Base-by-base conservation (phyloP, 2,113 vertebrate genomes). In the Accipiter cooperii region DNA sequence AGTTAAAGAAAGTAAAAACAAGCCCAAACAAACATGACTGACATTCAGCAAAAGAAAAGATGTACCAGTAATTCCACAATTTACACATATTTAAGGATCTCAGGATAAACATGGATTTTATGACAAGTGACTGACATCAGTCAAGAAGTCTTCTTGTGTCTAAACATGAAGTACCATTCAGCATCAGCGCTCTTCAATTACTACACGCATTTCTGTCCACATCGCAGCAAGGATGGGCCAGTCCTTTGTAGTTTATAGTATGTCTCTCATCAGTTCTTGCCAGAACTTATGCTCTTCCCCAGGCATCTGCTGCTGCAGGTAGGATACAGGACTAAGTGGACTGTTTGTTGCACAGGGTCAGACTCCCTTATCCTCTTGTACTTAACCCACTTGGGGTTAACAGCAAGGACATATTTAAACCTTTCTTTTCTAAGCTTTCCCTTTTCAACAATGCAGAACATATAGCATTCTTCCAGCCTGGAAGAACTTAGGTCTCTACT, bases 261-360 rank as follows among this genome's bases (percentile, higher is more conserved):
- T 3, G 34, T 29, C 51, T 86, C 63, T 0, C 90, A 90, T 93
- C 96, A 82, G 66, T 9, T 65, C 81, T 66, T 38, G 54, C 83
- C 79, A 96, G 64, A 84, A 55, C 10, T 77, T 26, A 7, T 3
- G 42, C 74, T 89, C 74, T 78, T 92, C 52, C 89, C n/a, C 73
- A 47, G 66, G 84, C 87, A 93, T 38, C 87, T 94, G 93, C 60
- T 78, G 4, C 73, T 70, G 77, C 84, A 73, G 89, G 94, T 68
- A 96, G 61, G 57, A 55, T 11, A 52, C 36, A 36, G 87, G 20
- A 8, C 69, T 14, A 44, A 60, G 73, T 34, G 51, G 29, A 60
- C 60, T 5, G 4, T 8, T 33, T 78, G 77, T 15, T 79, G 82
- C 89, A 74, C 18, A 26, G 26, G 54, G 60, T 24, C 64, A 89